These are phyloP conservation scores for Asarcornis scutulata DNA, from an alignment of 2,113 vertebrate genomes.

Conservation along the genomic window DNA sequence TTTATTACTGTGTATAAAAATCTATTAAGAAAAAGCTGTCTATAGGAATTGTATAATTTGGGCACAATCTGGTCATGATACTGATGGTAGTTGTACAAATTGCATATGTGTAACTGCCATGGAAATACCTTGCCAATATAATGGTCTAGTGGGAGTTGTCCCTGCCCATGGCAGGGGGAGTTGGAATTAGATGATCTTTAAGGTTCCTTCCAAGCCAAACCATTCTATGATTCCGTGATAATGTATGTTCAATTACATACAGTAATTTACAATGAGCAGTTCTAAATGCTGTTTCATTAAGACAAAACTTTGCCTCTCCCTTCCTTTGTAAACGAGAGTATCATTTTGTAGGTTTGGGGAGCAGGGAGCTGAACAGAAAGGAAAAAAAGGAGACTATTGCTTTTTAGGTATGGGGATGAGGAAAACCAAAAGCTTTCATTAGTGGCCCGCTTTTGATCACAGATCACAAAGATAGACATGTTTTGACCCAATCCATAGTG, in stretches of 20 bases:
- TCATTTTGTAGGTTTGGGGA: neutral
- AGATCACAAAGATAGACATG: neutral
- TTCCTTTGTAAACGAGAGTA: neutral
- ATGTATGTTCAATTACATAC: rapidly evolving
- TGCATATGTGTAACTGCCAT: rapidly evolving
- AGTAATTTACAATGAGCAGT: neutral
- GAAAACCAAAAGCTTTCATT: neutral
- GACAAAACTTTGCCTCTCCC: neutral
- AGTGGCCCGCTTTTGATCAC: neutral
- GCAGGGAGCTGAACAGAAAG: neutral
- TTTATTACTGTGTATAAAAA: neutral
- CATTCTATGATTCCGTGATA: too few relatives aligned
- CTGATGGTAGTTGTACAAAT: neutral
- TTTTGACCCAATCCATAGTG: neutral
- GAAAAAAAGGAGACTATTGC: neutral
- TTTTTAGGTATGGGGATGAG: neutral
- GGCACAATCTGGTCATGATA: rapidly evolving
- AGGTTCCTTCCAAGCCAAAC: too few relatives aligned
- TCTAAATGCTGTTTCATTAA: neutral
- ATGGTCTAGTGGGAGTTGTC: too few relatives aligned
- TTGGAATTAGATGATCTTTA: too few relatives aligned
- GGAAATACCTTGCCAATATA: neutral
- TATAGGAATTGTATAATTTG: neutral
- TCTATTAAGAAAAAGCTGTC: neutral
- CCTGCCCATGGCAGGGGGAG: too few relatives aligned